Percentiles rank a stretch among this genome's conserved stretches.
These are phyloP conservation scores for Pagrus major DNA, from an alignment of 2,113 vertebrate species.

Conservation along the genomic window DNA sequence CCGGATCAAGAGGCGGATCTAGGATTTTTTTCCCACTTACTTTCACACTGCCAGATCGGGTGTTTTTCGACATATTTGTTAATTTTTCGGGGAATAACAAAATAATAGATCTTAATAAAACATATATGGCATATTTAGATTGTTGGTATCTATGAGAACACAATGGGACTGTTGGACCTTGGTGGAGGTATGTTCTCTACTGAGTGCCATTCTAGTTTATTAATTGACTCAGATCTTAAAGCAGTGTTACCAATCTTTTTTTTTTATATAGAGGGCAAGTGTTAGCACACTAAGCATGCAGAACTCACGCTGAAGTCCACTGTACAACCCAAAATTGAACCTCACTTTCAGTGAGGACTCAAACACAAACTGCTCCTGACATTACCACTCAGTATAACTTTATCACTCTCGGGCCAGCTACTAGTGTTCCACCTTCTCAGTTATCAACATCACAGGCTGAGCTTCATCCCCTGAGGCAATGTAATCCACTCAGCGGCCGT, in stretches of 20 bases:
- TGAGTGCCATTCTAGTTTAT: too few relatives aligned
- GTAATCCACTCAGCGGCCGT: constrained; percentile 64
- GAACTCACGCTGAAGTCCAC: constrained; percentile 2
- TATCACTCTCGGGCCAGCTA: constrained; percentile 57
- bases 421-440: constrained; percentile 35
- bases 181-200: too few relatives aligned
- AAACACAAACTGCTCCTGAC: constrained; percentile 54
- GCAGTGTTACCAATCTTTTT: not conserved
- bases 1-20: too few relatives aligned
- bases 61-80: too few relatives aligned
- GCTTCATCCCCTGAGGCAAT: constrained; percentile 51
- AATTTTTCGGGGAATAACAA: too few relatives aligned
- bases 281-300: not conserved
- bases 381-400: constrained; percentile 60
- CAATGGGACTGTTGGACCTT: too few relatives aligned
- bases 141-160: too few relatives aligned
- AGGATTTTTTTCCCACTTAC: too few relatives aligned
- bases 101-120: too few relatives aligned
- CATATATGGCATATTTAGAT: too few relatives aligned
- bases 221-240: constrained; percentile 11
- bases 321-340: constrained; percentile 18
- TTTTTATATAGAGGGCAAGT: too few relatives aligned
- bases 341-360: constrained; percentile 13
- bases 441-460: constrained; percentile 62
- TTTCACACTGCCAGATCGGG: too few relatives aligned